phyloP scores from a whole-genome alignment of 2,113 vertebrate species.

The Colaptes auratus region DNA sequence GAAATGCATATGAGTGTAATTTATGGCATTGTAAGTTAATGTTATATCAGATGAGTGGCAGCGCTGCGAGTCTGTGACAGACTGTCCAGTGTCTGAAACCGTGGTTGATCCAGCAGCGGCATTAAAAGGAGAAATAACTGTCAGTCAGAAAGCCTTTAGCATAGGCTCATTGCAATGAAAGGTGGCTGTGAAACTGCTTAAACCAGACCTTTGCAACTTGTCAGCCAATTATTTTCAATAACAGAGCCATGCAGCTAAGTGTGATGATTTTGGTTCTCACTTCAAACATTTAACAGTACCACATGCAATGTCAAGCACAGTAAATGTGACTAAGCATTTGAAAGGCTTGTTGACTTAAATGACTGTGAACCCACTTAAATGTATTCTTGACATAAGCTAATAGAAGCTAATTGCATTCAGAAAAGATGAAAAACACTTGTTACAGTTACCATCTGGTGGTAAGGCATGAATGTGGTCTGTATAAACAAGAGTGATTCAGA shows the following conservation, averaged over 20 bases:
- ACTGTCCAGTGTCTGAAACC: neutral
- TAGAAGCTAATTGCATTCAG: neutral
- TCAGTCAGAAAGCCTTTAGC: neutral
- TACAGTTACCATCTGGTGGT: neutral
- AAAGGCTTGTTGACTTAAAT: neutral
- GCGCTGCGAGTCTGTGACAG: constrained; percentile 13
- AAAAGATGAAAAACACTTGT: neutral
- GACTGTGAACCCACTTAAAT: neutral
- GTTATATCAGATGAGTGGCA: neutral
- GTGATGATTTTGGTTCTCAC: neutral
- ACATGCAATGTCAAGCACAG: neutral
- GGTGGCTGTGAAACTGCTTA: neutral
- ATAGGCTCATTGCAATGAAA: neutral
- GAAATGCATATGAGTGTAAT: neutral
- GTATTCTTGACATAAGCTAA: neutral
- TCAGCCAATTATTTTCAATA: constrained; percentile 26
- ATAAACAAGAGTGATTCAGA: neutral
- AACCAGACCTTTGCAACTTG: neutral
- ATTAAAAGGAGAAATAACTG: constrained; percentile 8
- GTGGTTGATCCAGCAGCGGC: constrained; percentile 16
- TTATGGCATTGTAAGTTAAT: neutral
- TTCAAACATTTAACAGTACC: neutral
- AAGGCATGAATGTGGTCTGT: neutral
- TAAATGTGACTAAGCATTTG: neutral
- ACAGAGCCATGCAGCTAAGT: neutral